Percentiles rank a stretch among this genome's conserved stretches.
phyloP scores from a whole-genome alignment of 2,888 invertebrate genomes.

The Mimachlamys varia region DNA sequence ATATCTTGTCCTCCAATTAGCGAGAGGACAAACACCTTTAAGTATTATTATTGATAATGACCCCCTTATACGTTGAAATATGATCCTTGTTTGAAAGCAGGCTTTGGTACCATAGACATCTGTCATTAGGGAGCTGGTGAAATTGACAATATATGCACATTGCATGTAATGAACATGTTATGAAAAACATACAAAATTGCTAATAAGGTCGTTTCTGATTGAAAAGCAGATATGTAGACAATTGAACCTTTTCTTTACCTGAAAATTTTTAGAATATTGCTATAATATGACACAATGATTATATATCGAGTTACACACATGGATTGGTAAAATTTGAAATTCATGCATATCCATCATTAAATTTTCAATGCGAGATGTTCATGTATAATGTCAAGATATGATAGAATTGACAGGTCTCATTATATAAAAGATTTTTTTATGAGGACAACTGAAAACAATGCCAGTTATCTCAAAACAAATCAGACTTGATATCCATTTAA shows the following conservation, averaged over 20 bases:
- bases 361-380: not conserved
- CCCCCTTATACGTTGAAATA: not conserved
- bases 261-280: not conserved
- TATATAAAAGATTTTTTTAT: not conserved
- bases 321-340: not conserved
- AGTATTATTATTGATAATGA: not conserved
- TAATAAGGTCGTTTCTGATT: not conserved
- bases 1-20: not conserved
- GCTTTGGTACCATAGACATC: not conserved
- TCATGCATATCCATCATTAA: too few relatives aligned
- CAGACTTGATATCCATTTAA: too few relatives aligned
- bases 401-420: not conserved
- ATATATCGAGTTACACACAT: not conserved
- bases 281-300: not conserved
- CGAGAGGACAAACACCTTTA: not conserved
- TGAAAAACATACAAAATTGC: not conserved
- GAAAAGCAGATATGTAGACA: not conserved
- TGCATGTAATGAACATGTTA: not conserved
- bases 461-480: not conserved
- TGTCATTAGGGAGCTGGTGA: not conserved
- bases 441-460: not conserved
- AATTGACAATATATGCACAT: not conserved
- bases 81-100: not conserved
- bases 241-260: not conserved
- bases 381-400: not conserved